phyloP scores from a whole-genome alignment of 1,140 invertebrate genomes.

The Streblospio benedicti region DNA sequence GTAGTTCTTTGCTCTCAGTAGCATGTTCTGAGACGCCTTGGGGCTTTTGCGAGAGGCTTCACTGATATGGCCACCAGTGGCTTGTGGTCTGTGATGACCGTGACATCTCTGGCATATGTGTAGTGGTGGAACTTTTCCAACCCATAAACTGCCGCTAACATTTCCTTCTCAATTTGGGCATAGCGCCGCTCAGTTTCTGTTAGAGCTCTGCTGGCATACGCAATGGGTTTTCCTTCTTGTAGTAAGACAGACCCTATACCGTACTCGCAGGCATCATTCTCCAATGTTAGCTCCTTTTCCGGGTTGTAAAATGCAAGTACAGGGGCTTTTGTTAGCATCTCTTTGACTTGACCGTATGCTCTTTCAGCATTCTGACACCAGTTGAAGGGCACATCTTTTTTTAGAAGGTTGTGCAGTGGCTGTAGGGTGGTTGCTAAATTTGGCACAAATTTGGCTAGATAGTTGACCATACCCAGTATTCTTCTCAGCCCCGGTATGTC shows the following conservation, averaged over 20 bases:
- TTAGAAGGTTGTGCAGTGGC: slow-evolving; percentile 6
- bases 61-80: slow-evolving; percentile 40
- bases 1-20: slow-evolving; percentile 44
- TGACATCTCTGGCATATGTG: slow-evolving; percentile 32
- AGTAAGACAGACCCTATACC: slow-evolving; percentile 2
- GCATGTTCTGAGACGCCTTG: slow-evolving; percentile 45
- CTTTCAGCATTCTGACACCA: background rate
- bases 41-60: slow-evolving; percentile 41
- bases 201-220: slow-evolving; percentile 2
- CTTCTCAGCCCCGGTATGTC: background rate
- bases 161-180: slow-evolving; percentile 46
- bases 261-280: slow-evolving; percentile 9
- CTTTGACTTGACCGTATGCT: slow-evolving; percentile 21
- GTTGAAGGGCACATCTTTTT: slow-evolving; percentile 2
- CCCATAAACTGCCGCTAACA: slow-evolving; percentile 48
- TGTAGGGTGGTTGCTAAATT: slow-evolving; percentile 26
- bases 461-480: slow-evolving; percentile 33
- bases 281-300: background rate
- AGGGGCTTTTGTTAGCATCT: slow-evolving; percentile 21
- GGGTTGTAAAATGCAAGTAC: slow-evolving; percentile 11
- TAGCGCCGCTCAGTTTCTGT: background rate
- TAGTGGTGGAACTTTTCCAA: slow-evolving; percentile 43
- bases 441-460: slow-evolving; percentile 34
- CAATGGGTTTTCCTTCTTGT: slow-evolving; percentile 2
- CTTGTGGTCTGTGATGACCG: slow-evolving; percentile 36